Evolutionary conservation across 2,888 invertebrate genomes (phyloP).

Genomic region (Poecilus cupreus): DNA sequence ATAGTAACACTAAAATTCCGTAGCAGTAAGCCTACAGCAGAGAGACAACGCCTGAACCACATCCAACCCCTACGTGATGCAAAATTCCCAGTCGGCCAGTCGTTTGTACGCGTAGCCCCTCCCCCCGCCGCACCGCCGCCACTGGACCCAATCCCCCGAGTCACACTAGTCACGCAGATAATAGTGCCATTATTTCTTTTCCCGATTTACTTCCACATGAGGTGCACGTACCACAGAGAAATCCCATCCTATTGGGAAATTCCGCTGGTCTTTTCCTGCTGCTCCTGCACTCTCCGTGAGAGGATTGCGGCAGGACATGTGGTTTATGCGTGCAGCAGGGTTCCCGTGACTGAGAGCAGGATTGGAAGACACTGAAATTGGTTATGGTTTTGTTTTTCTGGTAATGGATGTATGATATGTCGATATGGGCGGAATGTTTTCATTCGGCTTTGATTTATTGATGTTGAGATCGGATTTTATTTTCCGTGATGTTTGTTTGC

Average conservation of each 20-base stretch:
- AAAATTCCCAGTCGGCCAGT: conserved; percentile 47
- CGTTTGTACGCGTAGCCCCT: conserved; percentile 25
- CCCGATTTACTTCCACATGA: conserved; percentile 55
- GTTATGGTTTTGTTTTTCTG: conserved; percentile 15
- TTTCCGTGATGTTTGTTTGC: neutral
- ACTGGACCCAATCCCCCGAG: conserved; percentile 24
- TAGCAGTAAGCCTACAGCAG: too few relatives aligned
- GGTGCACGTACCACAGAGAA: conserved; percentile 40
- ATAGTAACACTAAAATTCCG: too few relatives aligned
- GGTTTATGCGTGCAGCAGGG: conserved; percentile 1
- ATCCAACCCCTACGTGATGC: conserved; percentile 26
- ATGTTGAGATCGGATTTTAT: neutral
- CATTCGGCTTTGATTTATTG: neutral
- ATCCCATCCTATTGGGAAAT: conserved; percentile 51
- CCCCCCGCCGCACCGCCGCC: neutral
- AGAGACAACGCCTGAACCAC: conserved; percentile 9
- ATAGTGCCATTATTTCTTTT: conserved; percentile 56
- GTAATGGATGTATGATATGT: neutral
- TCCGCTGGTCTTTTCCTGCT: conserved; percentile 16
- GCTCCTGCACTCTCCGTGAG: neutral
- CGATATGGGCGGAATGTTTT: neutral
- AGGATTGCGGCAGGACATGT: conserved; percentile 1
- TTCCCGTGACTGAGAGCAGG: neutral
- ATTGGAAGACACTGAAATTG: neutral
- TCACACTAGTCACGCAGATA: conserved; percentile 53